Percentiles rank a stretch among this genome's conserved stretches.
Evolutionary conservation across 2,113 vertebrate genomes (phyloP).

Genomic region (Bucco capensis): DNA sequence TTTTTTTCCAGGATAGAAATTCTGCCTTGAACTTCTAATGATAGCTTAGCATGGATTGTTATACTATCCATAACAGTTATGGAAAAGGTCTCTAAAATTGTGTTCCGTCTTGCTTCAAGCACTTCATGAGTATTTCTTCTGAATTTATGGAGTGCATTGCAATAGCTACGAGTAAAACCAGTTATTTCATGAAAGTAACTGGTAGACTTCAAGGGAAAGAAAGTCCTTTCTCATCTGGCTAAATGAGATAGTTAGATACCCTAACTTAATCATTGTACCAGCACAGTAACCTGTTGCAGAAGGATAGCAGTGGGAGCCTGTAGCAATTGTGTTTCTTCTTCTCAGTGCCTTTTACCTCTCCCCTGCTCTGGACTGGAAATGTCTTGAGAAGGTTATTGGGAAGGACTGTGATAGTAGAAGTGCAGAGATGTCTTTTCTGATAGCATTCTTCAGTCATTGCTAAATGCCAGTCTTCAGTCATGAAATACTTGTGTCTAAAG

Average conservation of each 20-base stretch:
- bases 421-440: background rate
- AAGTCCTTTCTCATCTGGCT: background rate
- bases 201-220: background rate
- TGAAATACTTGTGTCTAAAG: background rate
- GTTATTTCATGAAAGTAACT: slow-evolving; percentile 46
- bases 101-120: slow-evolving; percentile 56
- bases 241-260: background rate
- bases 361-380: background rate
- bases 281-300: background rate
- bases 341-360: background rate
- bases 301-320: background rate
- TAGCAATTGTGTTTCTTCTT: background rate
- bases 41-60: slow-evolving; percentile 26
- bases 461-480: background rate
- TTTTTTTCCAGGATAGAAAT: background rate
- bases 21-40: slow-evolving; percentile 26
- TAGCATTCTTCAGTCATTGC: background rate
- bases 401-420: background rate
- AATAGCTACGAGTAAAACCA: slow-evolving; percentile 31
- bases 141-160: slow-evolving; percentile 17
- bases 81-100: slow-evolving; percentile 52
- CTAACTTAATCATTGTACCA: background rate
- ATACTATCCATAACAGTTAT: slow-evolving; percentile 26
- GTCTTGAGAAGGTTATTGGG: background rate
- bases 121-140: slow-evolving; percentile 19